phyloP scores from a whole-genome alignment of 2,888 invertebrate genomes.

The Archips crataeganus region DNA sequence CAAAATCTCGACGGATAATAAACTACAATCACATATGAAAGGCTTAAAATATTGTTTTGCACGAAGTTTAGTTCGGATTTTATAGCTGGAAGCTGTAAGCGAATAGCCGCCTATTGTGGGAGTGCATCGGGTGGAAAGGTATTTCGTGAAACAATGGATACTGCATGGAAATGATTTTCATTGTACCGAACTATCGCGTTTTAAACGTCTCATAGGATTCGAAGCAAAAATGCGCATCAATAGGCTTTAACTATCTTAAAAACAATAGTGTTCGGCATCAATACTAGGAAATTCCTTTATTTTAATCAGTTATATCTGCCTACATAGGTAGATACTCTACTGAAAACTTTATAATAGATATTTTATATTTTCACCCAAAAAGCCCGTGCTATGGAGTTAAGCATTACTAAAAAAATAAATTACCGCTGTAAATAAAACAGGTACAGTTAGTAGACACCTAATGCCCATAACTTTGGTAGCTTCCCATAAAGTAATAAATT shows the following conservation, averaged over 20 bases:
- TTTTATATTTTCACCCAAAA: neutral
- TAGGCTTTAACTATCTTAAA: neutral
- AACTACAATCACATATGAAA: slow-evolving; percentile 4
- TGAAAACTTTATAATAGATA: too few relatives aligned
- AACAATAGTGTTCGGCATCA: slow-evolving; percentile 20
- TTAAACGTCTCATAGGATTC: slow-evolving; percentile 41
- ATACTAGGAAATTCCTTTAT: neutral
- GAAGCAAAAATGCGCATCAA: slow-evolving; percentile 39
- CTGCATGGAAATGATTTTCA: slow-evolving; percentile 68
- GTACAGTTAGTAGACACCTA: slow-evolving; percentile 6
- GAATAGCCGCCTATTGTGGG: slow-evolving; percentile 72
- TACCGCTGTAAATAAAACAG: neutral
- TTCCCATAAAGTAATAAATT: slow-evolving; percentile 26
- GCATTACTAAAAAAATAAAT: neutral
- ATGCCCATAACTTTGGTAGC: slow-evolving; percentile 17
- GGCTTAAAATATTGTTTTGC: slow-evolving; percentile 45
- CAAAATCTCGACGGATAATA: slow-evolving; percentile 4
- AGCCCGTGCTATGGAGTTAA: neutral
- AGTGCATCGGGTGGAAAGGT: slow-evolving; percentile 69
- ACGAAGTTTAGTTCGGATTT: slow-evolving; percentile 53
- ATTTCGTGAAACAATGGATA: slow-evolving; percentile 71
- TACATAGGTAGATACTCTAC: too few relatives aligned
- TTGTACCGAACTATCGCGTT: slow-evolving; percentile 56
- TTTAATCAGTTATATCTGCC: neutral
- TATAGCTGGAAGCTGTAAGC: slow-evolving; percentile 66